Base-by-base conservation (phyloP, 2,797 vertebrate species). In the Cottoperca gobio region DNA sequence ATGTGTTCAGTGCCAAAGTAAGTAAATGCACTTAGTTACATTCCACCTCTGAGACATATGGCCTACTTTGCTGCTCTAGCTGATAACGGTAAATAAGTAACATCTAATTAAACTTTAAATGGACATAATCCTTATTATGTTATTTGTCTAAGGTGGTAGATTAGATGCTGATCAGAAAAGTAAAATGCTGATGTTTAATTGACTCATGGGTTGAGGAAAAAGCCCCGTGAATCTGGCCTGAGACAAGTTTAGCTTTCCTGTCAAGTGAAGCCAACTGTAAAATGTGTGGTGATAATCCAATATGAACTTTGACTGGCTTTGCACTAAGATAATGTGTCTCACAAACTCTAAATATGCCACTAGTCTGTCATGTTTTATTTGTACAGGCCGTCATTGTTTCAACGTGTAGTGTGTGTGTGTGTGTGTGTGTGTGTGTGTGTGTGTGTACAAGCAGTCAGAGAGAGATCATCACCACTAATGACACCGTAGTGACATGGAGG, bases 281-380 rank as follows among this genome's bases (percentile, higher is more conserved):
- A 46, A 65, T 45, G 63, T 73, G 64, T 54, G 69, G 61, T 35
- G 70, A 70, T 73, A 59, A 76, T 84, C 60, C 3, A 46, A 54
- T 54, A 48, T 69, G 67, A 78, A 80, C 62, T 74, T 78, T 83
- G 67, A 60, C 69, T 76, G 65, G 53, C 55, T 74, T 54, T 76
- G 43, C 55, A 35, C 26, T 13, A 33, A 74, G 59, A 58, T 31
- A 53, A 39, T 37, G 21, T 42, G 55, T 60, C 59, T 50, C n/a
- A 70, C 42, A 31, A 33, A 19, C 17, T 70, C 49, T 50, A 13
- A 55, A 62, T 24, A 37, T 73, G 40, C 39, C 24, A 17, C 67
- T 11, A 7, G 49, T 54, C 39, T 72, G 49, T 43, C 50, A 24
- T 64, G 46, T 64, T 45, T 70, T 70, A 13, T 33, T 59, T 55